phyloP scores from a whole-genome alignment of 2,888 invertebrate species.

The Chrysolina haemoptera region DNA sequence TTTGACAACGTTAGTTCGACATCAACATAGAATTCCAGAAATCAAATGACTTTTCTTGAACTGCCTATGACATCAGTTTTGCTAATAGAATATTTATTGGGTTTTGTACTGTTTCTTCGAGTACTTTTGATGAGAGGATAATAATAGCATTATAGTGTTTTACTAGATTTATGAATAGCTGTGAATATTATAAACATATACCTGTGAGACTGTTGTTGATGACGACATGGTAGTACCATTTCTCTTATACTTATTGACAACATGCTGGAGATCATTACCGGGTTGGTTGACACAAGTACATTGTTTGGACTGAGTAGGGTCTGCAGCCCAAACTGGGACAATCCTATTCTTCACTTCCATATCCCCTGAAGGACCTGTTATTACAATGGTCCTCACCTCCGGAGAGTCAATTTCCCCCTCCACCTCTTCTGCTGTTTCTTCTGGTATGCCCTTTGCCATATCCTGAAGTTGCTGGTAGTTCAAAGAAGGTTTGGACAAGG shows the following conservation, averaged over 20 bases:
- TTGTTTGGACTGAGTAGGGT: conserved; percentile 54
- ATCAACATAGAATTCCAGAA: no score
- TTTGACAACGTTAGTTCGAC: no score
- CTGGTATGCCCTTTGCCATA: conserved; percentile 65
- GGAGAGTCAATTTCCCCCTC: conserved; percentile 55
- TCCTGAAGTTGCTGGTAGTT: conserved; percentile 67
- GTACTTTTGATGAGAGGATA: no score
- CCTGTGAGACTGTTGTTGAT: conserved; percentile 7
- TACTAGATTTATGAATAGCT: no score
- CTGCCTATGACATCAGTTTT: no score
- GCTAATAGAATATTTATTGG: no score
- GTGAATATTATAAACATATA: not conserved
- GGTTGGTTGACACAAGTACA: conserved; percentile 64
- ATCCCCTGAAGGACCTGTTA: conserved; percentile 62
- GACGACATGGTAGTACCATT: conserved; percentile 22
- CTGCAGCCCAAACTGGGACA: conserved; percentile 53
- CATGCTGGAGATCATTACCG: conserved; percentile 63
- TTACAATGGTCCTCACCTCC: conserved; percentile 51
- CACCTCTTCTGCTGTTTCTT: conserved; percentile 61
- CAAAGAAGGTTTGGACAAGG: conserved; percentile 59
- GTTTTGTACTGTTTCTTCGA: no score
- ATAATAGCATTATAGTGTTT: no score
- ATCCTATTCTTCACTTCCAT: conserved; percentile 57
- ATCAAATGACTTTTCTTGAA: no score
- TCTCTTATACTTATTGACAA: conserved; percentile 56